Conservation (phyloP, 2,888 invertebrate genomes). For the Cataglyphis livida region DNA sequence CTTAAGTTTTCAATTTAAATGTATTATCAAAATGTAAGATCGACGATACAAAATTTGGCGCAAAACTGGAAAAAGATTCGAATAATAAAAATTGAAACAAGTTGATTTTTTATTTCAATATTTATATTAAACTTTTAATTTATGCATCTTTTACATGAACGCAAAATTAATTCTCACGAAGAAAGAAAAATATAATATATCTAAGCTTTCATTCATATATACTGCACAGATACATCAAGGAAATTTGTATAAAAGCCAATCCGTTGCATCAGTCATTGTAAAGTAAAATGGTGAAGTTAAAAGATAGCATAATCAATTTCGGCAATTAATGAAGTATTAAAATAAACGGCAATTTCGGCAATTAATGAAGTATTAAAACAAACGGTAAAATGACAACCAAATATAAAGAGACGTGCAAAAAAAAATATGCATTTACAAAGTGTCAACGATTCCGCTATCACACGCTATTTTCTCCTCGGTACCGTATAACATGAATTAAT, state of each 20-base stretch:
- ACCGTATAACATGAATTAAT: constrained; percentile 65
- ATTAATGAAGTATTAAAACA: constrained; percentile 43
- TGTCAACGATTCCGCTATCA: constrained; percentile 37
- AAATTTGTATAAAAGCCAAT: constrained; percentile 18
- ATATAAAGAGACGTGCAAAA: constrained; percentile 31
- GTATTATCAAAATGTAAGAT: neutral
- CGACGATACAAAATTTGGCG: neutral
- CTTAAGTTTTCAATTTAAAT: neutral
- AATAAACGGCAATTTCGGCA: constrained; percentile 15
- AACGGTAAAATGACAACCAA: constrained; percentile 37
- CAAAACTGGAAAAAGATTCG: neutral
- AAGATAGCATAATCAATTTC: constrained; percentile 31
- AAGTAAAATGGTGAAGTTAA: neutral
- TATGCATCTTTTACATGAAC: neutral
- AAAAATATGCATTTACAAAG: constrained; percentile 21
- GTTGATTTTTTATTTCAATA: neutral
- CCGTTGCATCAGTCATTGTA: constrained; percentile 1
- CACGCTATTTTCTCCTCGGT: constrained; percentile 25
- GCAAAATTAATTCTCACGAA: neutral
- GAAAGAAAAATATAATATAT: neutral
- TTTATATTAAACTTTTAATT: neutral
- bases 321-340: constrained; percentile 42
- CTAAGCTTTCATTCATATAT: neutral
- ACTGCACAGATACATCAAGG: neutral
- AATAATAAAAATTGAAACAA: neutral